phyloP scores from a whole-genome alignment of 30 jellyfish, hydroid and myxozoan genomes.

The Aurelia aurita complex sp. Pacific region DNA sequence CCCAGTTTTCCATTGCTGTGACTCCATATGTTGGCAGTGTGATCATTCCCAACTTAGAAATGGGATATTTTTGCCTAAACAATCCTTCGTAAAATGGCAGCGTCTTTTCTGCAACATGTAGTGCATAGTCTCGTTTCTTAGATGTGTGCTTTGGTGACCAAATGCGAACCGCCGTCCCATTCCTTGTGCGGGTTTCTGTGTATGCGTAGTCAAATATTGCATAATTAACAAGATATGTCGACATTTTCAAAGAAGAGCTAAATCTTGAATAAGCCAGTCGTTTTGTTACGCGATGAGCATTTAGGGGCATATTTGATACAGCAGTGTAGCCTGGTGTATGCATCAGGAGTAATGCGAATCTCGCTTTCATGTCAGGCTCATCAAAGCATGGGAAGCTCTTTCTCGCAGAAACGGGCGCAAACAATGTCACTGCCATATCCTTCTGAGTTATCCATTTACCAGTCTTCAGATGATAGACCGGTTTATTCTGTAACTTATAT shows the following conservation, averaged over 20 bases:
- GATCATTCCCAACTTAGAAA: conserved; percentile 79
- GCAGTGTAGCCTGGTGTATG: conserved; percentile 71
- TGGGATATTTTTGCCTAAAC: conserved; percentile 60
- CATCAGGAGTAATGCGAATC: conserved; percentile 58
- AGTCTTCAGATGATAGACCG: conserved; percentile 4
- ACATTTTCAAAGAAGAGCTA: conserved; percentile 69
- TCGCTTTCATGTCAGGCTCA: conserved; percentile 94
- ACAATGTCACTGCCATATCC: conserved; percentile 81
- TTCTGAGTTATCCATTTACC: conserved; percentile 6
- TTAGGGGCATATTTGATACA: conserved; percentile 82
- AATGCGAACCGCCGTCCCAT: conserved; percentile 49
- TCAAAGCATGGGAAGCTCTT: conserved; percentile 95
- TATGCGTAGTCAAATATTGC: conserved; percentile 61
- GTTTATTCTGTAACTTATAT: conserved; percentile 32
- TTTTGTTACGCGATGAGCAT: conserved; percentile 14
- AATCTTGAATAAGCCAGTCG: conserved; percentile 22
- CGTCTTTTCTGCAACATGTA: conserved; percentile 56
- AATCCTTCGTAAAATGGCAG: conserved; percentile 67
- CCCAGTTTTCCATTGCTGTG: conserved; percentile 98
- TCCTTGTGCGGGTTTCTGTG: conserved; percentile 30
- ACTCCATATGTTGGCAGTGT: conserved; percentile 75
- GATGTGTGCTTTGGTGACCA: conserved; percentile 87
- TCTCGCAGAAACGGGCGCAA: conserved; percentile 93
- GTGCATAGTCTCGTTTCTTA: conserved; percentile 51
- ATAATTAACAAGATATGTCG: conserved; percentile 89